These are phyloP conservation scores for Hartigia nigra DNA, from an alignment of 2,888 invertebrate genomes.

Conservation along the genomic window DNA sequence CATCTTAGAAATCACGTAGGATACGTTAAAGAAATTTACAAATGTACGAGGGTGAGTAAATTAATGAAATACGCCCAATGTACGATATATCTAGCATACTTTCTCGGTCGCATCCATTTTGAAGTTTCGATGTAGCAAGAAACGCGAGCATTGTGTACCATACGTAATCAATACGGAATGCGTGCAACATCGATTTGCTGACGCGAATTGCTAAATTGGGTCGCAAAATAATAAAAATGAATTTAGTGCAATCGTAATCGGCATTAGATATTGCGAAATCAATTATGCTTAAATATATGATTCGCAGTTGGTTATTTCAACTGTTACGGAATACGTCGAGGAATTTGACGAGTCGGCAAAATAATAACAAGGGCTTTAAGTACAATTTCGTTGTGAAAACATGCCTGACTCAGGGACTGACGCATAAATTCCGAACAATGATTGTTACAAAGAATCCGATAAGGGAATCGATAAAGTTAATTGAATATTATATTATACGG, in stretches of 20 bases:
- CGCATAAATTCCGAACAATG: slow-evolving; percentile 14
- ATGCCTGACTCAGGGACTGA: neutral
- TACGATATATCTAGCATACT: neutral
- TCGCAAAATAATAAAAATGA: neutral
- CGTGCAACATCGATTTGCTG: neutral
- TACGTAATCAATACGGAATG: neutral
- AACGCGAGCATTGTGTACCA: neutral
- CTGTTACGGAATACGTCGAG: neutral
- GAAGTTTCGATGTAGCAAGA: neutral
- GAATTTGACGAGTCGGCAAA: neutral
- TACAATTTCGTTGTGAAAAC: neutral
- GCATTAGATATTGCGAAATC: neutral
- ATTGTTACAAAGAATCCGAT: slow-evolving; percentile 17
- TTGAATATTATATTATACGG: slow-evolving; percentile 25
- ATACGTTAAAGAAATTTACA: neutral
- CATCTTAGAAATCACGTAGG: neutral
- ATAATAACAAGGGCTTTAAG: neutral
- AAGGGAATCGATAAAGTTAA: slow-evolving; percentile 25
- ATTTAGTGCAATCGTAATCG: neutral
- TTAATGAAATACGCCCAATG: no score
- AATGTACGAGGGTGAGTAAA: no score
- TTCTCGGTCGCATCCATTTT: neutral
- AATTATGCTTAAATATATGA: neutral
- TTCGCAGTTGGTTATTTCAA: neutral
- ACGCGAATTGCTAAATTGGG: neutral